Percentiles rank a stretch among this genome's conserved stretches.
Evolutionary conservation across 2,797 vertebrate species (phyloP).

Genomic region (Pseudochirops corinnae): DNA sequence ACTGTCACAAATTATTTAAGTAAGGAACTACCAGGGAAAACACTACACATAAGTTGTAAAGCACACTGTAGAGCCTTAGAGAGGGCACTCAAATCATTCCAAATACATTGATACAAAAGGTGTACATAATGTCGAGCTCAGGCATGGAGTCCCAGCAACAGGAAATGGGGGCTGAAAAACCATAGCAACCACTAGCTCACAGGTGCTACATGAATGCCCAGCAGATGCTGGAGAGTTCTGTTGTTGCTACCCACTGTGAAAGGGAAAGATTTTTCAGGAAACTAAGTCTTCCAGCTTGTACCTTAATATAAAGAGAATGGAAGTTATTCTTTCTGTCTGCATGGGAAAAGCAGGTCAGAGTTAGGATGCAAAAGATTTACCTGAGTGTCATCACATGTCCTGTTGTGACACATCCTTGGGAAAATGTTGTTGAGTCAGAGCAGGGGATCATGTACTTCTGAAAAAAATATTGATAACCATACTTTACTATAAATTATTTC

Average conservation of each 20-base stretch:
- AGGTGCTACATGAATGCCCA: conserved; percentile 3
- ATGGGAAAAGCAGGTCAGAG: neutral
- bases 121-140: neutral
- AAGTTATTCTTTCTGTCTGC: neutral
- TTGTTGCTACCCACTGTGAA: conserved; percentile 10
- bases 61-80: neutral
- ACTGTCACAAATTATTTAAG: conserved; percentile 73
- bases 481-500: neutral
- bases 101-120: conserved; percentile 28
- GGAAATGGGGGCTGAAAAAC: conserved; percentile 9
- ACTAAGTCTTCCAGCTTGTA: neutral
- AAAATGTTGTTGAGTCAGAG: neutral
- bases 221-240: neutral
- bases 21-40: conserved; percentile 57
- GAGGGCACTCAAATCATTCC: neutral
- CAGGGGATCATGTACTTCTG: neutral
- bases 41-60: conserved; percentile 65
- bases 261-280: conserved; percentile 3
- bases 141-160: neutral
- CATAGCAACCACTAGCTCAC: neutral
- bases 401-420: neutral
- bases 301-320: neutral
- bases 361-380: neutral
- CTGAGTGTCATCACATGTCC: neutral
- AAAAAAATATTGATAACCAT: neutral